Conservation (phyloP, 30 jellyfish, hydroid and myxozoan species). For the Hydractinia echinata region DNA sequence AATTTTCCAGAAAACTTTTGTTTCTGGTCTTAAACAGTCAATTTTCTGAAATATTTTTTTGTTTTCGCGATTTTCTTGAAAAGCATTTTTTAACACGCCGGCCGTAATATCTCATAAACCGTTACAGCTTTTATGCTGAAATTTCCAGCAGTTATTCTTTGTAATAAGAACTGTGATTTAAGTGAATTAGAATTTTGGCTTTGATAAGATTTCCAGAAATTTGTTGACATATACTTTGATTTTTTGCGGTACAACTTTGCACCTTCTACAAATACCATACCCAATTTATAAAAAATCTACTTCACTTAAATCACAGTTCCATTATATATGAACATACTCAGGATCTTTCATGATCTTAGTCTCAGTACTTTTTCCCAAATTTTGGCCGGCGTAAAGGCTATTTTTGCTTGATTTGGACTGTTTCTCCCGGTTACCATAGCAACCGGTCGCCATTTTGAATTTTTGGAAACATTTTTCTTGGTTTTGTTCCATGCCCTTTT, state of each 20-base stretch:
- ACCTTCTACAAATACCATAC: too few species aligned
- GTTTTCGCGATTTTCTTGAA: background rate
- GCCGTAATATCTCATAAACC: slow-evolving; percentile 1
- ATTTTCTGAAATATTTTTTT: too few species aligned
- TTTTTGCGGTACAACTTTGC: background rate
- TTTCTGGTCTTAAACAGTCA: too few species aligned
- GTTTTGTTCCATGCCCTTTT: background rate
- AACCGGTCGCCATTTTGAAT: background rate
- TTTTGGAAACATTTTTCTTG: background rate
- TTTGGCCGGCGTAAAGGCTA: background rate
- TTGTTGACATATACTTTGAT: background rate
- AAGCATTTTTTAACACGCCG: slow-evolving; percentile 1
- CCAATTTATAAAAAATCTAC: too few species aligned
- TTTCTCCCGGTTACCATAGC: slow-evolving; percentile 2
- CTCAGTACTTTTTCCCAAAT: background rate
- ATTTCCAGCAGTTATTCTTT: background rate
- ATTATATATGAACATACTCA: background rate
- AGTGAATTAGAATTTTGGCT: background rate
- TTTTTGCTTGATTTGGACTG: background rate
- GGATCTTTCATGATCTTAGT: background rate
- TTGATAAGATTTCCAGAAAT: background rate
- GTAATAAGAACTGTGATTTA: background rate
- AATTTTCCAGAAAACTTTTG: background rate
- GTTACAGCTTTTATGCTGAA: background rate
- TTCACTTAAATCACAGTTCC: background rate